phyloP scores from a whole-genome alignment of 2,888 invertebrate species.

The Charanyca ferruginea region DNA sequence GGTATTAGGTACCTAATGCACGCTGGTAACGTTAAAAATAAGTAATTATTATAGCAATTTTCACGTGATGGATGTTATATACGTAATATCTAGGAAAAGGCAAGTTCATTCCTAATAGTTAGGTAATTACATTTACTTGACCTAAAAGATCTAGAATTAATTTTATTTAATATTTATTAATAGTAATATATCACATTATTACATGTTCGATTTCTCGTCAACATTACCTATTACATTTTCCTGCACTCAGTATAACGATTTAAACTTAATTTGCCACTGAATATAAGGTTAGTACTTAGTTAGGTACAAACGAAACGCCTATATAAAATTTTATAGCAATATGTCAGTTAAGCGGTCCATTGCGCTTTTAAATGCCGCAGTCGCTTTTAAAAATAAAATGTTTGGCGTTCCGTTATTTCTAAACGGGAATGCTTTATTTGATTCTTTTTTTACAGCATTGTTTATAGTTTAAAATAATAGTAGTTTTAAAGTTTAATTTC shows the following conservation, averaged over 20 bases:
- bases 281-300: constrained; percentile 28
- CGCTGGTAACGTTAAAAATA: background rate
- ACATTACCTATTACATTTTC: constrained; percentile 2
- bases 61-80: background rate
- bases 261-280: constrained; percentile 38
- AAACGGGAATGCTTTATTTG: constrained; percentile 2
- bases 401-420: constrained; percentile 8
- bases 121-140: background rate
- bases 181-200: too few relatives aligned
- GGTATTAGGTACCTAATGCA: background rate
- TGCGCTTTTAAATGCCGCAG: constrained; percentile 29
- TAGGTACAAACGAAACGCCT: constrained; percentile 55
- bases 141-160: constrained; percentile 6
- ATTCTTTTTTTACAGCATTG: constrained; percentile 5
- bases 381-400: constrained; percentile 25
- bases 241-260: constrained; percentile 1
- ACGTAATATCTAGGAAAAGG: constrained; percentile 8
- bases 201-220: background rate
- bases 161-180: too few relatives aligned
- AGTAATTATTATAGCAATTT: background rate
- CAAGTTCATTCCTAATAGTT: background rate
- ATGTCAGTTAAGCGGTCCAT: constrained; percentile 41
- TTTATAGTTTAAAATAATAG: constrained; percentile 10
- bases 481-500: background rate
- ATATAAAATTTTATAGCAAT: constrained; percentile 58